These are phyloP conservation scores for Ganaspis brasiliensis DNA, from an alignment of 2,888 invertebrate genomes.

Conservation along the genomic window DNA sequence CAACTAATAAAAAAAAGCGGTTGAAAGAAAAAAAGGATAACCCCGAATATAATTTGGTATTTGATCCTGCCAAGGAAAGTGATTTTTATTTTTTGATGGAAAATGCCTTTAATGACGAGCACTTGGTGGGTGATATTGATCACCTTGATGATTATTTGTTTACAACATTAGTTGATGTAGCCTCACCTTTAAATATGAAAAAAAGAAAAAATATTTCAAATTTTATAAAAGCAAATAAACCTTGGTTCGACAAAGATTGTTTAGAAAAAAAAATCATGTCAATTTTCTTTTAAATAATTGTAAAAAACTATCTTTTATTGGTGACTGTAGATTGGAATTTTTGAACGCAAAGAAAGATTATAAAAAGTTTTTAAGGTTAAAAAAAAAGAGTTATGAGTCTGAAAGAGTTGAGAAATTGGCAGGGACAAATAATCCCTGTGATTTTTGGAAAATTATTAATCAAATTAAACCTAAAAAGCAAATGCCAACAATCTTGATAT, in stretches of 20 bases:
- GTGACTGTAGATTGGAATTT: neutral
- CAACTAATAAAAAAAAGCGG: too few species aligned
- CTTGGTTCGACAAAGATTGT: neutral
- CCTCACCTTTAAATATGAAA: neutral
- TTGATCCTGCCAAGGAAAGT: neutral
- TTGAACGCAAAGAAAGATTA: neutral
- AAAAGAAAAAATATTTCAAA: neutral
- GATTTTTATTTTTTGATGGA: neutral
- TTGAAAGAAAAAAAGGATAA: neutral
- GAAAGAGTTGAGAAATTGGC: neutral
- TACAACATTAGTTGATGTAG: neutral
- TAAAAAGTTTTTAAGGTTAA: neutral
- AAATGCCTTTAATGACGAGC: neutral
- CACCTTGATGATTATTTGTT: neutral
- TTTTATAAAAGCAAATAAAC: neutral
- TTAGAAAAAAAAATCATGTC: neutral
- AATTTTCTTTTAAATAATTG: neutral
- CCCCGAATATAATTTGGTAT: neutral
- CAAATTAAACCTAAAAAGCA: neutral
- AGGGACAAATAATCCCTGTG: neutral
- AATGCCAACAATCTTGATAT: neutral
- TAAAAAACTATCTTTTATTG: neutral
- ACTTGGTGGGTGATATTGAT: neutral
- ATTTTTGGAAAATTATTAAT: neutral
- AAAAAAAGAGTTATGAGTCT: neutral